Conservation (phyloP, 1,140 invertebrate genomes). For the Calephelis nemesis region DNA sequence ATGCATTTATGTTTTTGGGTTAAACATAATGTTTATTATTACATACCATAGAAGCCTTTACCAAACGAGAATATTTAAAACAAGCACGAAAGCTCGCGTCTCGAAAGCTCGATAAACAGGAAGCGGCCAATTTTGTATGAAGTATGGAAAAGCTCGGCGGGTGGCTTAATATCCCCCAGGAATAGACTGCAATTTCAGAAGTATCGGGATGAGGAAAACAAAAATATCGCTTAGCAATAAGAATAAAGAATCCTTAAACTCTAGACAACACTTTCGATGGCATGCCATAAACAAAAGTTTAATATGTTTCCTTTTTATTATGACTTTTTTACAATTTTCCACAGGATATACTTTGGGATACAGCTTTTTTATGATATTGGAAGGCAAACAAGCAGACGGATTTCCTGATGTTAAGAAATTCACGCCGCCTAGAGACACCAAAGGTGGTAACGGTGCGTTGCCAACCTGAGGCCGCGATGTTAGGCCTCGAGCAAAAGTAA, state of each 20-base stretch:
- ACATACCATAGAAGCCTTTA: neutral
- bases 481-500: too few species aligned
- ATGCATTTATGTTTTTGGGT: too few species aligned
- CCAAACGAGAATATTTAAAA: slow-evolving; percentile 45
- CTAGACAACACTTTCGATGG: slow-evolving; percentile 28
- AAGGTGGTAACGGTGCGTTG: too few species aligned
- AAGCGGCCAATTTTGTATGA: slow-evolving; percentile 46
- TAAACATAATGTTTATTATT: neutral
- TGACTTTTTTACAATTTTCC: too few species aligned
- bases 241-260: slow-evolving; percentile 34
- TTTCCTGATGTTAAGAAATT: too few species aligned
- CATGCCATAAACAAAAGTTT: slow-evolving; percentile 14
- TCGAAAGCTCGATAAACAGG: slow-evolving; percentile 44
- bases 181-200: slow-evolving; percentile 52
- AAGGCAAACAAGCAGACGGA: too few species aligned
- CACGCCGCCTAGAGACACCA: too few species aligned
- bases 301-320: too few species aligned
- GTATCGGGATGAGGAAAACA: slow-evolving; percentile 45
- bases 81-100: slow-evolving; percentile 36
- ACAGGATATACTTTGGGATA: too few species aligned
- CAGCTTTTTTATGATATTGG: too few species aligned
- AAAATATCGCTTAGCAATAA: slow-evolving; percentile 43
- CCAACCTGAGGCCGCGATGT: too few species aligned
- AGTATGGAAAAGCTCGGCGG: slow-evolving; percentile 46
- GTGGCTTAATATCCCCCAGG: slow-evolving; percentile 52